A percentile compares a stretch with the other conserved stretches of the same genome.
Conservation (phyloP, 2,113 vertebrate genomes). For the Panthera leo region DNA sequence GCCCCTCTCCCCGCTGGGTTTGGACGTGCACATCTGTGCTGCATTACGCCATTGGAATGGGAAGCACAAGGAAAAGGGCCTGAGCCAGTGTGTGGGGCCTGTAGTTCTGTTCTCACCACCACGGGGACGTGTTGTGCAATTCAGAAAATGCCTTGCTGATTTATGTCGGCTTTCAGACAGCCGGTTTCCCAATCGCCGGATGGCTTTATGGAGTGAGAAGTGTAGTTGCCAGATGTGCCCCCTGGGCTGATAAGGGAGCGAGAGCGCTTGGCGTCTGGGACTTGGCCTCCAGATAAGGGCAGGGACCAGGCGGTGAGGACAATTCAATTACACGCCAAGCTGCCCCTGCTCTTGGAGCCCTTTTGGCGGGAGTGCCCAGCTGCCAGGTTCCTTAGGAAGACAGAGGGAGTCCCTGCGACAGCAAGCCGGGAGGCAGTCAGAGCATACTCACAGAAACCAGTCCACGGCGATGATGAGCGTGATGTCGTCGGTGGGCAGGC, state of each 20-base stretch:
- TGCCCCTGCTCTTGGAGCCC: neutral
- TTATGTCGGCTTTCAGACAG: neutral
- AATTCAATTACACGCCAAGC: neutral
- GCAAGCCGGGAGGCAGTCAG: fast-evolving
- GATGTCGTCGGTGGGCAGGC: conserved; percentile 97
- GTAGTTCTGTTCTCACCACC: neutral
- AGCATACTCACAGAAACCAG: conserved; percentile 97
- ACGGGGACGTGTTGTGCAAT: conserved; percentile 20
- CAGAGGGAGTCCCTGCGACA: fast-evolving
- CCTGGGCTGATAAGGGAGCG: neutral
- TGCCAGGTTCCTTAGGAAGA: neutral
- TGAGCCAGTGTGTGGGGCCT: neutral
- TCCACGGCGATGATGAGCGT: conserved; percentile 97
- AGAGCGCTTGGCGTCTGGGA: neutral
- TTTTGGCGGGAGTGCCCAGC: neutral
- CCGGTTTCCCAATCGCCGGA: conserved; percentile 47
- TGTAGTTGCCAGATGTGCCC: conserved; percentile 30
- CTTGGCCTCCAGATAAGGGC: neutral
- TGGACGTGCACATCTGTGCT: neutral
- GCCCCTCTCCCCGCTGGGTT: neutral
- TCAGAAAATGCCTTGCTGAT: neutral
- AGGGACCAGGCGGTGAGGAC: neutral
- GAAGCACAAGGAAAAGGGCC: neutral
- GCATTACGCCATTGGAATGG: neutral
- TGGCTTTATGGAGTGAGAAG: conserved; percentile 57